Conservation (phyloP, 2,113 vertebrate species). For the Centropus bengalensis region DNA sequence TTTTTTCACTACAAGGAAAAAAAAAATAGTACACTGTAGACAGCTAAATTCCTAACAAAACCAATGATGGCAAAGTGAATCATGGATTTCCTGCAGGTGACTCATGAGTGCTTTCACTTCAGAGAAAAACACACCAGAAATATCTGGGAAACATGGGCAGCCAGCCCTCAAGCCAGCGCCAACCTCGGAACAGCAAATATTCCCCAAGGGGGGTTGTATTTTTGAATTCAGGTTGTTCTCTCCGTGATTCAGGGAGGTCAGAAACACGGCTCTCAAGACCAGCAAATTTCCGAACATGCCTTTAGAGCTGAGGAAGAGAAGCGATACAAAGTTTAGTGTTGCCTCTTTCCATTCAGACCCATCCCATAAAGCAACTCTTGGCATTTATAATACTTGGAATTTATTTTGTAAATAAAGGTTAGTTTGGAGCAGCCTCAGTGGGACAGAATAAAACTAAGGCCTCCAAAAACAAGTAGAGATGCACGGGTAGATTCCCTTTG, state of each 20-base stretch:
- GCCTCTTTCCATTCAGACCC: not conserved
- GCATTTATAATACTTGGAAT: too few species aligned
- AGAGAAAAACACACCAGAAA: not conserved
- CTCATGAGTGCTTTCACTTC: constrained; percentile 60
- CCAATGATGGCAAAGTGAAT: not conserved
- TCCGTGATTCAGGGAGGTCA: not conserved
- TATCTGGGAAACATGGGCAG: constrained; percentile 14
- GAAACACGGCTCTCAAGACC: not conserved
- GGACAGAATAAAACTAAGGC: not conserved
- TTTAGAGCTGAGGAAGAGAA: not conserved
- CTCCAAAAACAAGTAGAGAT: not conserved
- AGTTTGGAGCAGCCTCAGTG: not conserved
- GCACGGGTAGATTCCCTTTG: not conserved
- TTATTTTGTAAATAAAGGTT: not conserved
- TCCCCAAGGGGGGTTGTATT: not conserved
- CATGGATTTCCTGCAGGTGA: constrained; percentile 47
- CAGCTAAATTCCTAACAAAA: not conserved
- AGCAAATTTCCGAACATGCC: not conserved
- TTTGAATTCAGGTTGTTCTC: constrained; percentile 3
- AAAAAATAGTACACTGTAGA: not conserved
- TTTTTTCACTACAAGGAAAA: not conserved
- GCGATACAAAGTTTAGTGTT: not conserved
- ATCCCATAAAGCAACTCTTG: not conserved
- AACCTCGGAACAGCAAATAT: constrained; percentile 10
- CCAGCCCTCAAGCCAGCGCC: not conserved